phyloP scores from a whole-genome alignment of 2,113 vertebrate genomes.

The Corythoichthys haematopterus region DNA sequence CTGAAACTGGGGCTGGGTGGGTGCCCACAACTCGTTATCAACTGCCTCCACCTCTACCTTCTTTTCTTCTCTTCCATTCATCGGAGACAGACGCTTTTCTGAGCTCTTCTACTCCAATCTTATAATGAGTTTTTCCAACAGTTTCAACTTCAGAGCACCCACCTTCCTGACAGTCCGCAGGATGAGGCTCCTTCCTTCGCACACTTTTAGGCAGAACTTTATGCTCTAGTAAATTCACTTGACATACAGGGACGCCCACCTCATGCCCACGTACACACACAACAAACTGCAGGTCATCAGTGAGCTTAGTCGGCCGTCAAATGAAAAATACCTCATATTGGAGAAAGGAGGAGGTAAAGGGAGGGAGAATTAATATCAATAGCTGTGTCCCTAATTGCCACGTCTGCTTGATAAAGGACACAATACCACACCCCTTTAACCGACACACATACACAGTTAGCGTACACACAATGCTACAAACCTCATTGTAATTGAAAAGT shows the following conservation, averaged over 20 bases:
- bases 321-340: constrained; percentile 50
- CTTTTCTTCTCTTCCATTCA: too few relatives aligned
- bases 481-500: constrained; percentile 42
- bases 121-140: constrained; percentile 57
- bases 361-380: constrained; percentile 60
- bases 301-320: constrained; percentile 47
- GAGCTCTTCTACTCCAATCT: too few relatives aligned
- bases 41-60: too few relatives aligned
- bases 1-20: too few relatives aligned
- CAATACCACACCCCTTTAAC: constrained; percentile 27
- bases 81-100: too few relatives aligned
- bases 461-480: constrained; percentile 27
- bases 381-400: constrained; percentile 58
- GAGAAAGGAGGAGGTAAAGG: constrained; percentile 8
- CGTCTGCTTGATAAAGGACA: constrained; percentile 62
- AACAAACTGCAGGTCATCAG: constrained; percentile 54
- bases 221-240: constrained; percentile 51
- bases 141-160: constrained; percentile 50
- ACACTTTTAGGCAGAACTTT: constrained; percentile 21
- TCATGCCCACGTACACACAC: constrained; percentile 3
- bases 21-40: too few relatives aligned
- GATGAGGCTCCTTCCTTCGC: constrained; percentile 18
- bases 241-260: constrained; percentile 31
- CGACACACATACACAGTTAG: constrained; percentile 11
- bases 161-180: constrained; percentile 39